Percentiles rank a stretch among this genome's conserved stretches.
Evolutionary conservation across 1,140 invertebrate species (phyloP).

Genomic region (Prorops nasuta): DNA sequence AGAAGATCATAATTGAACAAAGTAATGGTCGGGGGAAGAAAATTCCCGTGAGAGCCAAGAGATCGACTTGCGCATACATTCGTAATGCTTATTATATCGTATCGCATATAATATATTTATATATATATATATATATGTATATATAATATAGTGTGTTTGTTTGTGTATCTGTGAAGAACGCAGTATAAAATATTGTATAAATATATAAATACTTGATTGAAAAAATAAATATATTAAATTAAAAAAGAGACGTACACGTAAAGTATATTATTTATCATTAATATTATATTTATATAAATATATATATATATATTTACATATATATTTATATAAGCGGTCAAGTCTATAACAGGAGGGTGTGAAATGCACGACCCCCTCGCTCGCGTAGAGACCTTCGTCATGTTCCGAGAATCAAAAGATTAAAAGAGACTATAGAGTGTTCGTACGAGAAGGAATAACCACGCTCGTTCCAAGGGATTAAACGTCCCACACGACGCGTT

Average conservation of each 20-base stretch:
- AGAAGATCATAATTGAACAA: constrained; percentile 1
- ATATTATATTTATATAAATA: neutral
- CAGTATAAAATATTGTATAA: constrained; percentile 57
- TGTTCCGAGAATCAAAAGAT: too few species aligned
- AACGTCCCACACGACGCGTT: too few species aligned
- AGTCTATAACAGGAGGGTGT: constrained; percentile 34
- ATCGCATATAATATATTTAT: constrained; percentile 16
- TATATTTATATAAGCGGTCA: constrained; percentile 33
- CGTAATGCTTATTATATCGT: constrained; percentile 21
- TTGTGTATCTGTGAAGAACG: constrained; percentile 41
- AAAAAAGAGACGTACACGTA: constrained; percentile 51
- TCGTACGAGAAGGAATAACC: too few species aligned
- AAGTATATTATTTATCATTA: constrained; percentile 30
- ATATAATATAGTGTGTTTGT: too few species aligned
- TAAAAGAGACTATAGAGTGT: too few species aligned
- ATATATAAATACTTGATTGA: constrained; percentile 55
- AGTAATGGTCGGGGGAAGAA: constrained; percentile 11
- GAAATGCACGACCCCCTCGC: neutral
- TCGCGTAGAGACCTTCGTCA: too few species aligned
- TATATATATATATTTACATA: constrained; percentile 19
- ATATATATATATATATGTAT: neutral
- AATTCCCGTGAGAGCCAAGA: constrained; percentile 51
- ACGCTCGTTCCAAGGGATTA: too few species aligned
- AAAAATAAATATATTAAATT: constrained; percentile 57
- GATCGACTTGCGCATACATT: constrained; percentile 43